phyloP scores from a whole-genome alignment of 2,113 vertebrate species.

The Paradoxurus hermaphroditus region DNA sequence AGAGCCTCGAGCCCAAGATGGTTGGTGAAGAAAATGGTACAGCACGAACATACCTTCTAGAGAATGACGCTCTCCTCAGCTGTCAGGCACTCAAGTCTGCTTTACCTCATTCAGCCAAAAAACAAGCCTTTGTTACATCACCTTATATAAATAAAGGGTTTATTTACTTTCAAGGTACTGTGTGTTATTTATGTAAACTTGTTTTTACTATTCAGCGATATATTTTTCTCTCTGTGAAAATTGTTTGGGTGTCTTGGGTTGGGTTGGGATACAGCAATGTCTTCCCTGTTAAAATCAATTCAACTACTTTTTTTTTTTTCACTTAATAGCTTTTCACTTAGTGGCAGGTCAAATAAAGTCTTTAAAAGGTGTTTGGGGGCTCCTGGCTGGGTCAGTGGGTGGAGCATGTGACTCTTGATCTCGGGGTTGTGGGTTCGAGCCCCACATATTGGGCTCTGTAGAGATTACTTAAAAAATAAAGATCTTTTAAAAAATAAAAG shows the following conservation, averaged over 20 bases:
- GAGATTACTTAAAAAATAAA: not conserved
- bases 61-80: not conserved
- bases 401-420: not conserved
- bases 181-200: not conserved
- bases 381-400: not conserved
- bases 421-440: not conserved
- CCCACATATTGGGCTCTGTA: not conserved
- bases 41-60: not conserved
- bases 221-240: not conserved
- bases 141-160: not conserved
- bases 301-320: not conserved
- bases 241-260: not conserved
- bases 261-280: not conserved
- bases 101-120: not conserved
- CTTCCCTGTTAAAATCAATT: not conserved
- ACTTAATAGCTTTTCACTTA: not conserved
- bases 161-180: not conserved
- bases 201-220: not conserved
- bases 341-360: not conserved
- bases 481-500: not conserved
- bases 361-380: not conserved
- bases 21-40: not conserved
- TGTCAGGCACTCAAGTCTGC: accelerated
- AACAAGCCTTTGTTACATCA: not conserved
- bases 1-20: not conserved